Evolutionary conservation across 2,797 vertebrate genomes (phyloP).

Genomic region (Sphaeramia orbicularis): DNA sequence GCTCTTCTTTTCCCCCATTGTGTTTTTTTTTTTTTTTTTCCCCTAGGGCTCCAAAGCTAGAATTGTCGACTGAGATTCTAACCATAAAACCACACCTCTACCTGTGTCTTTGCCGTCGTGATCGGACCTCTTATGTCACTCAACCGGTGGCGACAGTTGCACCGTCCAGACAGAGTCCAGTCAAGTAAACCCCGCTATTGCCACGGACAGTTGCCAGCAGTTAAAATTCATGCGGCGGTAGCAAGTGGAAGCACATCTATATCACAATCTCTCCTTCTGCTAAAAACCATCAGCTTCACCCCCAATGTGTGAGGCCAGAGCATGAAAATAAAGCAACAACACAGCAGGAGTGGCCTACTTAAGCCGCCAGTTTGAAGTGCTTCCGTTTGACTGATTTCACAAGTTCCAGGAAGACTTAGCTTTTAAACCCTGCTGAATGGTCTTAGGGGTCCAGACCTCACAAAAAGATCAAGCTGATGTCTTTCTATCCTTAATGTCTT

Average conservation of each 20-base stretch:
- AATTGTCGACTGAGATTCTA: constrained; percentile 78
- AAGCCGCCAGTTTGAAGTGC: constrained; percentile 51
- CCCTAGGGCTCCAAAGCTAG: constrained; percentile 30
- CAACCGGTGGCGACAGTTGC: neutral
- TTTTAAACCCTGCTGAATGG: constrained; percentile 57
- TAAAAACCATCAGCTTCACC: constrained; percentile 47
- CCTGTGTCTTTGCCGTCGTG: constrained; percentile 45
- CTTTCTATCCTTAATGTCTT: constrained; percentile 58
- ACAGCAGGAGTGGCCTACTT: constrained; percentile 78
- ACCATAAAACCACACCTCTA: constrained; percentile 62
- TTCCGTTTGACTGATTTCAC: constrained; percentile 69
- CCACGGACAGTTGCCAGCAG: constrained; percentile 25
- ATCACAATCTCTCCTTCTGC: constrained; percentile 43
- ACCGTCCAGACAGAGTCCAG: neutral
- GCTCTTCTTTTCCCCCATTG: constrained; percentile 31
- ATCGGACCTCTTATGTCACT: constrained; percentile 46
- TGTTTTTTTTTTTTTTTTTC: constrained; percentile 18
- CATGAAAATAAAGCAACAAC: constrained; percentile 62
- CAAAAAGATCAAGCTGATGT: constrained; percentile 56
- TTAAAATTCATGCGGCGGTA: constrained; percentile 48
- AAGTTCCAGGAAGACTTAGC: constrained; percentile 48
- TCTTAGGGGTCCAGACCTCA: constrained; percentile 61
- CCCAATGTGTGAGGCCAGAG: constrained; percentile 46
- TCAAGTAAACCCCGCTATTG: constrained; percentile 20
- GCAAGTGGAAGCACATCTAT: constrained; percentile 62